phyloP scores from a whole-genome alignment of 2,797 vertebrate species.

The Lepilemur ruficaudatus region DNA sequence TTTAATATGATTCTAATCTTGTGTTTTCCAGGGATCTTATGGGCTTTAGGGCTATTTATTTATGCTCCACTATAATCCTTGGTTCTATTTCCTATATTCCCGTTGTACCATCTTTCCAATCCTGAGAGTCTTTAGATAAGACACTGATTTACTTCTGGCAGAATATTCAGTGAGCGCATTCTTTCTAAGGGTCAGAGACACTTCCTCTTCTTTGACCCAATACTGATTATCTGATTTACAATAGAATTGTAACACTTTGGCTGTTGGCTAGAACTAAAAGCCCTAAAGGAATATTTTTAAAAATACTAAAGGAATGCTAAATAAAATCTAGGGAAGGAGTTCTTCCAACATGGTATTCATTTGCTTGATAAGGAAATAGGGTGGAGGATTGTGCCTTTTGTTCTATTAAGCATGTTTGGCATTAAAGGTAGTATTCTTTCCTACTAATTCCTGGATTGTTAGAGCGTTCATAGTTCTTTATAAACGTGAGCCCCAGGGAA shows the following conservation, averaged over 20 bases:
- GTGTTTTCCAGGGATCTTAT: neutral
- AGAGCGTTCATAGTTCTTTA: neutral
- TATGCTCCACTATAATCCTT: neutral
- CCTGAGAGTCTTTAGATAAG: neutral
- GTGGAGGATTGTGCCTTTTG: neutral
- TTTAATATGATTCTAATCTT: neutral
- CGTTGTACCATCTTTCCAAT: neutral
- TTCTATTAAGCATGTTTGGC: neutral
- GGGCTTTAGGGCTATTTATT: neutral
- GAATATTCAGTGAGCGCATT: neutral
- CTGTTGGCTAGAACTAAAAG: neutral
- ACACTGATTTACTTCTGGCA: neutral
- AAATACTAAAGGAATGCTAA: neutral
- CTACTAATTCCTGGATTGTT: neutral
- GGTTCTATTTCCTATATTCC: neutral
- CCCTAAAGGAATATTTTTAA: neutral
- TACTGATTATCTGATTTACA: conserved; percentile 3
- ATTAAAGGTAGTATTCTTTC: neutral
- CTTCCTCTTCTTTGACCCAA: neutral
- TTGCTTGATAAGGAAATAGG: neutral
- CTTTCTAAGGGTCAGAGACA: neutral
- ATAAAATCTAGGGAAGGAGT: neutral
- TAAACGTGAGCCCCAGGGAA: neutral
- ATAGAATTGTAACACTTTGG: neutral
- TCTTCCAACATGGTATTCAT: neutral